Base-by-base conservation (phyloP, 2,797 vertebrate genomes). In the Gallinago nigripennis region DNA sequence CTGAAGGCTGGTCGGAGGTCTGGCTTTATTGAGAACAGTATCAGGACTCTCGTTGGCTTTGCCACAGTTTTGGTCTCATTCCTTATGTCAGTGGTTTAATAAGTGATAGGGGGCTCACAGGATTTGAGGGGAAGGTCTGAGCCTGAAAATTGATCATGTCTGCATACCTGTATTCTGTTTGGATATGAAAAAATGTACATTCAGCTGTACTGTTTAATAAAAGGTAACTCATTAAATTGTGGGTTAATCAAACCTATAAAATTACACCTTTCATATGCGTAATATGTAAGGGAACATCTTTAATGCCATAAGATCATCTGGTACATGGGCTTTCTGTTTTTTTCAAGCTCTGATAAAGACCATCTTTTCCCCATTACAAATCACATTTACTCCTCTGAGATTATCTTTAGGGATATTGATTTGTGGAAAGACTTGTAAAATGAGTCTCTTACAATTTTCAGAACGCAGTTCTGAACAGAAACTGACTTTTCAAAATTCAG, bases 361-460 rank as follows among this genome's bases (percentile, higher is more conserved):
- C 2, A 3, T 82, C 37, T 71, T 71, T 83, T 75, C 69, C 71
- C 75, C 7, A 16, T 68, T 81, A 39, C 58, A 58, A 61, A 50
- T 92, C 65, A 27, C 69, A 69, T 33, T 93, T 76, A 63, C 63
- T 82, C 71, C 48, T 73, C 60, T 35, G 39, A 60, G 83, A 73
- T 79, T n/a, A 53, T 48, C 70, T 82, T 66, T 37, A 77, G 60
- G 53, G 78, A 18, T 28, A 48, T 60, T 6, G n/a, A 82, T 88
- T 90, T 82, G 51, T 80, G 86, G 60, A 31, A 64, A 30, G 66
- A 68, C 25, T 63, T 77, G 70, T 84, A 90, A 95, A 84, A 88
- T 7, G 56, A 66, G 30, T 28, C 65, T 91, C 80, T 70, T 27
- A 35, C 14, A 60, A 45, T 80, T 82, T 63, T 50, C 56, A 56